Percentiles rank a stretch among this genome's conserved stretches.
Conservation (phyloP, 2,113 vertebrate species). For the Cyanistes caeruleus region DNA sequence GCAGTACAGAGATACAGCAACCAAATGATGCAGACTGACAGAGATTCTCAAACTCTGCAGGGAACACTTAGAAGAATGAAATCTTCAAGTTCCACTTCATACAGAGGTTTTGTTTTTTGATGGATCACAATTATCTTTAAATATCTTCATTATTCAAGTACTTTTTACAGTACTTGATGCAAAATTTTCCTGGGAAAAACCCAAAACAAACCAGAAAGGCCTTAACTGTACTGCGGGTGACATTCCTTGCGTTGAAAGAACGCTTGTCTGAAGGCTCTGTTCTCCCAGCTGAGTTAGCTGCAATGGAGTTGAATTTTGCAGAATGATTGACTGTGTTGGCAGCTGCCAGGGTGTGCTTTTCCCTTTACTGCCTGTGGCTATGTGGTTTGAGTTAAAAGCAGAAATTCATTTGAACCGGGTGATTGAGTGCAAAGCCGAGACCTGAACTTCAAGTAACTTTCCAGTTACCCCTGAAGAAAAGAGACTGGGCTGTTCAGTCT, state of each 20-base stretch:
- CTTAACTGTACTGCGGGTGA: neutral
- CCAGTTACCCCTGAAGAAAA: neutral
- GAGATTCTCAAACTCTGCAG: neutral
- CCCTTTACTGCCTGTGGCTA: neutral
- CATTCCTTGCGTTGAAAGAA: neutral
- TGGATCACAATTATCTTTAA: neutral
- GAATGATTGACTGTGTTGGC: neutral
- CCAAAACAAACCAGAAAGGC: neutral
- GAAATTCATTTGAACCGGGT: neutral
- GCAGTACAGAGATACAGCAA: neutral
- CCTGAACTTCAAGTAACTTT: neutral
- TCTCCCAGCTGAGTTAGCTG: neutral
- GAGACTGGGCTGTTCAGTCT: neutral
- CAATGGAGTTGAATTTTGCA: neutral
- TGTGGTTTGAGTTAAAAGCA: slow-evolving; percentile 14
- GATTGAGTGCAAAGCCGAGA: neutral
- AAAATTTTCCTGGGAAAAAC: neutral
- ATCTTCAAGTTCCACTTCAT: neutral
- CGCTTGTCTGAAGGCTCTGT: neutral
- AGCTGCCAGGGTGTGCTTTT: slow-evolving; percentile 5
- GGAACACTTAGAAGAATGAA: neutral
- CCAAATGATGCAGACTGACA: neutral
- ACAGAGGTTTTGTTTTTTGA: neutral
- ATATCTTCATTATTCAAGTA: neutral
- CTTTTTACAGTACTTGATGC: neutral